Conservation (phyloP, 2,797 vertebrate species). For the Anolis apletophallus region DNA sequence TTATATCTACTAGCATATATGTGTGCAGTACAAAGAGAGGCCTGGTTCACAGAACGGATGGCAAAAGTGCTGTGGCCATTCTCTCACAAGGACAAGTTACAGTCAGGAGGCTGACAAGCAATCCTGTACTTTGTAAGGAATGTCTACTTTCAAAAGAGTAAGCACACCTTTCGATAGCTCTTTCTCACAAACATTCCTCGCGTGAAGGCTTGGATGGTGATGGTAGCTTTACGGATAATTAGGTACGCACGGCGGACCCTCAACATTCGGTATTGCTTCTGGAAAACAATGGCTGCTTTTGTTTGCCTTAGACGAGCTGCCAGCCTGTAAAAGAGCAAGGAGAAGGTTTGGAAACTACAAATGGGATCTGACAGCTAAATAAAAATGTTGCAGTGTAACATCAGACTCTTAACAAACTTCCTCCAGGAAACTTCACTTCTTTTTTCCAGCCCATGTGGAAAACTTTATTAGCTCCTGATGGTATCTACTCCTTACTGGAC, state of each 20-base stretch:
- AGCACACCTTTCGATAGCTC: conserved; percentile 85
- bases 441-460: not conserved
- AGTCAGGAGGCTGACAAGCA: not conserved
- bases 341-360: not conserved
- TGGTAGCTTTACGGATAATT: conserved; percentile 72
- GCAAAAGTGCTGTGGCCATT: not conserved
- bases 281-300: conserved; percentile 84
- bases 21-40: not conserved
- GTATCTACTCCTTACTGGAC: not conserved
- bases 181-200: conserved; percentile 89
- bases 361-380: not conserved
- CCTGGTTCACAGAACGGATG: not conserved
- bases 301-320: conserved; percentile 84
- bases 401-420: not conserved
- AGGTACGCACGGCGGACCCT: conserved; percentile 79
- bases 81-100: not conserved
- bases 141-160: accelerated
- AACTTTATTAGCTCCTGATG: not conserved
- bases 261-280: conserved; percentile 92
- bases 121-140: not conserved
- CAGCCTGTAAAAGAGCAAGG: conserved; percentile 73
- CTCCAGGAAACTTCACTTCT: not conserved
- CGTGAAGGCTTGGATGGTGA: conserved; percentile 90
- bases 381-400: not conserved
- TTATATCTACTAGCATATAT: not conserved